phyloP scores from a whole-genome alignment of 2,797 vertebrate genomes.

The Craterocephalus amniculus region DNA sequence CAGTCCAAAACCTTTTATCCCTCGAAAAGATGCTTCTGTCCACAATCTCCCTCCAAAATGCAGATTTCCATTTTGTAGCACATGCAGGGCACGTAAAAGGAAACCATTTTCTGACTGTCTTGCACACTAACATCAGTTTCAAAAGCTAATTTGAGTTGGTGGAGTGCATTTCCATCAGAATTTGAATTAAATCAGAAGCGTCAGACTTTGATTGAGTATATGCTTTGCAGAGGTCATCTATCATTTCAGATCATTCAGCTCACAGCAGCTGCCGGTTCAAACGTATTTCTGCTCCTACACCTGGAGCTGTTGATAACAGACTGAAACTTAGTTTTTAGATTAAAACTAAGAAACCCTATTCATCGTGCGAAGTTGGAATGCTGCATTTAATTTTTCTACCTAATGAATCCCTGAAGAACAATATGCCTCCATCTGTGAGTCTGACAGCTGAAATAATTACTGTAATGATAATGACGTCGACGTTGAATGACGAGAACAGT shows the following conservation, averaged over 20 bases:
- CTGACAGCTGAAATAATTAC: slow-evolving; percentile 10
- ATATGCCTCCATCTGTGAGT: not conserved
- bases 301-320: not conserved
- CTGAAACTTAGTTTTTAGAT: slow-evolving; percentile 12
- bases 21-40: not conserved
- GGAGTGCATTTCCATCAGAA: not conserved
- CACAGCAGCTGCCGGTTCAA: slow-evolving; percentile 3
- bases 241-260: slow-evolving; percentile 2
- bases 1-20: not conserved
- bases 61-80: slow-evolving; percentile 5
- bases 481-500: no score
- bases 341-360: not conserved
- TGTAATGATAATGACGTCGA: no score
- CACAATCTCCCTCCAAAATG: slow-evolving; percentile 2
- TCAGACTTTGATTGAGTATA: slow-evolving; percentile 15
- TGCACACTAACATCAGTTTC: not conserved
- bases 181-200: slow-evolving; percentile 24
- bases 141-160: not conserved
- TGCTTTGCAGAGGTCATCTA: slow-evolving; percentile 1
- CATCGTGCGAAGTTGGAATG: not conserved
- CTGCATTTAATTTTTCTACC: slow-evolving; percentile 5
- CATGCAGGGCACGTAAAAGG: not conserved
- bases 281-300: not conserved
- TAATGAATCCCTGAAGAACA: slow-evolving; percentile 25
- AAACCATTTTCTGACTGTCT: slow-evolving; percentile 6